phyloP scores from a whole-genome alignment of 2,888 invertebrate species.

The Exephanes ischioxanthus region DNA sequence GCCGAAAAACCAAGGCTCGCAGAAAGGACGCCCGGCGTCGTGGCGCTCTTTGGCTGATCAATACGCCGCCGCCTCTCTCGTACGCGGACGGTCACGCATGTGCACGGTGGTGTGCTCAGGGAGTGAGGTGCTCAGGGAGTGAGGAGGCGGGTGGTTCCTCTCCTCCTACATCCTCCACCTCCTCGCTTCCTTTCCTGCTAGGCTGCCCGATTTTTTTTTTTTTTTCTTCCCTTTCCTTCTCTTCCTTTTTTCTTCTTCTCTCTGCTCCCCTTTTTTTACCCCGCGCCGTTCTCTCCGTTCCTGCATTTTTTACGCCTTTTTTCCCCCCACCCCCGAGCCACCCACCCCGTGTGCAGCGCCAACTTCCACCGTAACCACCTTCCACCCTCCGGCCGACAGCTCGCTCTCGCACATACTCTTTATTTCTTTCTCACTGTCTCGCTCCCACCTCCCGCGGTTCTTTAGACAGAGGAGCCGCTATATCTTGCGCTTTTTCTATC shows the following conservation, averaged over 20 bases:
- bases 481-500: slow-evolving; percentile 64
- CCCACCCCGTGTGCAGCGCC: slow-evolving; percentile 38
- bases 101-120: slow-evolving; percentile 80
- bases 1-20: slow-evolving; percentile 84
- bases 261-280: slow-evolving; percentile 67
- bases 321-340: slow-evolving; percentile 61
- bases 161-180: slow-evolving; percentile 57
- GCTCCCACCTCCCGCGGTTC: slow-evolving; percentile 65
- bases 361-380: slow-evolving; percentile 28
- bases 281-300: slow-evolving; percentile 72
- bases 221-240: slow-evolving; percentile 68
- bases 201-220: slow-evolving; percentile 70
- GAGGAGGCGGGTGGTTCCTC: slow-evolving; percentile 59
- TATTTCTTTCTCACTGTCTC: slow-evolving; percentile 56
- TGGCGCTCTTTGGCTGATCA: slow-evolving; percentile 85
- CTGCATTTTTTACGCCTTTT: slow-evolving; percentile 81
- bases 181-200: slow-evolving; percentile 70
- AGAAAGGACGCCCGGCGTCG: slow-evolving; percentile 85
- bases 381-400: slow-evolving; percentile 48
- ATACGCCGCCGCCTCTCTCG: slow-evolving; percentile 82
- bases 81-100: slow-evolving; percentile 85
- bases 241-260: slow-evolving; percentile 68
- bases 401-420: slow-evolving; percentile 45
- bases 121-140: slow-evolving; percentile 34
- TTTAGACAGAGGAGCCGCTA: slow-evolving; percentile 26